These are phyloP conservation scores for Osmoderma eremita DNA, from an alignment of 2,888 invertebrate genomes.

Conservation along the genomic window DNA sequence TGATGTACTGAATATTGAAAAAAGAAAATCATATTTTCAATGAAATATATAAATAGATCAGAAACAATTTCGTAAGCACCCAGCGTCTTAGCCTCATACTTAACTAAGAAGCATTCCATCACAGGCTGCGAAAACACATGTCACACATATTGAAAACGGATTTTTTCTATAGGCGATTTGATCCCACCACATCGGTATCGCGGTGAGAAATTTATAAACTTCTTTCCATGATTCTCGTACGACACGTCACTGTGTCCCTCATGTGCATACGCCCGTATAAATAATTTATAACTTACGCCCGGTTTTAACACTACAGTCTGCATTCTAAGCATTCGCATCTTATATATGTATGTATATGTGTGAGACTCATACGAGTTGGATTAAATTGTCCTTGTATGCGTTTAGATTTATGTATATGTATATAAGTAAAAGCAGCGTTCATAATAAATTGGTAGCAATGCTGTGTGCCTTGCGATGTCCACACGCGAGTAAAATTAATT, in stretches of 20 bases:
- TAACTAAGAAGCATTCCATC: conserved; percentile 17
- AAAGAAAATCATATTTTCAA: too few species aligned
- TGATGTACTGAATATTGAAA: too few species aligned
- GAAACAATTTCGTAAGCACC: too few species aligned
- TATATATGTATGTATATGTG: neutral
- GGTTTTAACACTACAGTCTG: neutral
- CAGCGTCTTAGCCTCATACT: too few species aligned
- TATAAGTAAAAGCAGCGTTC: neutral
- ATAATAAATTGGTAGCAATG: too few species aligned
- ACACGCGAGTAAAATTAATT: too few species aligned
- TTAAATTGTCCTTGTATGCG: neutral
- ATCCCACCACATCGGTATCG: too few species aligned
- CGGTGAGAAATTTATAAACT: neutral
- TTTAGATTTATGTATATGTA: neutral
- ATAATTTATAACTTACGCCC: neutral
- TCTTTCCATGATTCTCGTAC: neutral
- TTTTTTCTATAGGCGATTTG: conserved; percentile 15
- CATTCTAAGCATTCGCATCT: neutral
- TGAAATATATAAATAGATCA: too few species aligned
- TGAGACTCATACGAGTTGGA: neutral
- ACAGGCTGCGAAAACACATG: conserved; percentile 14
- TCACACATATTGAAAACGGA: conserved; percentile 27
- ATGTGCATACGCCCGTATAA: neutral
- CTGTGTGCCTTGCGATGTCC: too few species aligned
- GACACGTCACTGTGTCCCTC: neutral